Evolutionary conservation across 2,888 invertebrate species (phyloP).

Genomic region (Azorinus chamasolen): DNA sequence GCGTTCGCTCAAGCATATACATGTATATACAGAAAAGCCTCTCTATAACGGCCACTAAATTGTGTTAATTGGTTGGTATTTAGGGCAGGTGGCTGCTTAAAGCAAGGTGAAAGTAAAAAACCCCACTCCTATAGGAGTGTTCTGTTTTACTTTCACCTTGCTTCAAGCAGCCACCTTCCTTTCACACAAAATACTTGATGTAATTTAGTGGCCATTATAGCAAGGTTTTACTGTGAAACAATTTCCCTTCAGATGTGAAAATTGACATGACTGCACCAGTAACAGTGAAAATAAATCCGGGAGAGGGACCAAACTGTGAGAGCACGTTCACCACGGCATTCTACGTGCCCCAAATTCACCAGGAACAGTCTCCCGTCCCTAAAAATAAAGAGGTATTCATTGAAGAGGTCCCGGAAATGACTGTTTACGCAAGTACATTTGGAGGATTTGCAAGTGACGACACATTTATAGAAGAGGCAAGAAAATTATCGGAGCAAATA

Average conservation of each 20-base stretch:
- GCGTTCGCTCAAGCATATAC: no score
- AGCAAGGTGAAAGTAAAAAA: no score
- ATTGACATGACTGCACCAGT: constrained; percentile 83
- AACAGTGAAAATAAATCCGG: constrained; percentile 71
- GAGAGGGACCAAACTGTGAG: constrained; percentile 78
- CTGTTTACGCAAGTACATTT: constrained; percentile 70
- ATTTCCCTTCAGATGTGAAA: constrained; percentile 67
- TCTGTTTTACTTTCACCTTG: no score
- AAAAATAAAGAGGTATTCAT: constrained; percentile 71
- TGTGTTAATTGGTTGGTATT: no score
- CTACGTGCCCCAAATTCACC: constrained; percentile 70
- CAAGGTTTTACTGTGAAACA: no score
- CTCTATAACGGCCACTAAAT: no score
- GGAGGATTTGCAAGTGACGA: constrained; percentile 75
- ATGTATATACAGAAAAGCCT: no score
- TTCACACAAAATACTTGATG: no score
- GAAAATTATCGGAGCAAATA: constrained; percentile 58
- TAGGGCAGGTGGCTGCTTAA: no score
- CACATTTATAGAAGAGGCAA: constrained; percentile 68
- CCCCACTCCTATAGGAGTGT: no score
- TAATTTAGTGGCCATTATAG: no score
- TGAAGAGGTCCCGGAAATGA: constrained; percentile 65
- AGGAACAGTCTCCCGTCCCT: constrained; percentile 72
- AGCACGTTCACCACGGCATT: constrained; percentile 79
- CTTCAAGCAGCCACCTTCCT: no score